These are phyloP conservation scores for Cyanoramphus novaezelandiae DNA, from an alignment of 2,113 vertebrate species.

Conservation along the genomic window DNA sequence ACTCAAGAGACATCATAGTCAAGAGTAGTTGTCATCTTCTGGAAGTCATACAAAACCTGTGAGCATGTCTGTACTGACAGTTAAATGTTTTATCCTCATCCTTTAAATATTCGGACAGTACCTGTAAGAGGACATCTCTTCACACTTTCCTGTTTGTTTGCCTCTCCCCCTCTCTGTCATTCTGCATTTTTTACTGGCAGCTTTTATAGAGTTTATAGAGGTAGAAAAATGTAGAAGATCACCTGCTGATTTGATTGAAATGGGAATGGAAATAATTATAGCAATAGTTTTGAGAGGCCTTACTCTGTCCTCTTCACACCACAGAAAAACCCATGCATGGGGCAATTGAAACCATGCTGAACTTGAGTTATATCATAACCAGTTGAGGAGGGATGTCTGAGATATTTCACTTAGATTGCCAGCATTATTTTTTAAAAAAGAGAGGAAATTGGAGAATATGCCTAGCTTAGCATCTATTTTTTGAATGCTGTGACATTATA, in stretches of 20 bases:
- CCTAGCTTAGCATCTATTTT: neutral
- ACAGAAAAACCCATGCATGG: neutral
- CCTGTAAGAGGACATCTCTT: neutral
- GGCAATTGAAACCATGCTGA: neutral
- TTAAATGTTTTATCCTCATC: neutral
- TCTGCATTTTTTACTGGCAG: neutral
- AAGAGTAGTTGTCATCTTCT: neutral
- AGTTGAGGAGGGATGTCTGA: neutral
- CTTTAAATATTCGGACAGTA: neutral
- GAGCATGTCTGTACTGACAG: neutral
- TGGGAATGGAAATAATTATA: constrained; percentile 43
- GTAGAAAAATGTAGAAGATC: neutral
- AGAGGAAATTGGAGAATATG: neutral
- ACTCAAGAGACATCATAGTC: neutral
- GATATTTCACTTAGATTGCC: neutral
- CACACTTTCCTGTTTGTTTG: neutral
- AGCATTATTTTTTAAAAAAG: neutral
- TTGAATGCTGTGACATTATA: neutral
- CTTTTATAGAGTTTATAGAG: neutral
- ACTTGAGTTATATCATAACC: neutral
- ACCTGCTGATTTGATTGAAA: constrained; percentile 50
- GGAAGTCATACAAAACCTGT: neutral
- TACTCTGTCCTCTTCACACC: neutral
- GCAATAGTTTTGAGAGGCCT: neutral
- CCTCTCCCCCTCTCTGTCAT: neutral